Evolutionary conservation across 2,797 vertebrate genomes (phyloP).

Genomic region (Semaprochilodus insignis): DNA sequence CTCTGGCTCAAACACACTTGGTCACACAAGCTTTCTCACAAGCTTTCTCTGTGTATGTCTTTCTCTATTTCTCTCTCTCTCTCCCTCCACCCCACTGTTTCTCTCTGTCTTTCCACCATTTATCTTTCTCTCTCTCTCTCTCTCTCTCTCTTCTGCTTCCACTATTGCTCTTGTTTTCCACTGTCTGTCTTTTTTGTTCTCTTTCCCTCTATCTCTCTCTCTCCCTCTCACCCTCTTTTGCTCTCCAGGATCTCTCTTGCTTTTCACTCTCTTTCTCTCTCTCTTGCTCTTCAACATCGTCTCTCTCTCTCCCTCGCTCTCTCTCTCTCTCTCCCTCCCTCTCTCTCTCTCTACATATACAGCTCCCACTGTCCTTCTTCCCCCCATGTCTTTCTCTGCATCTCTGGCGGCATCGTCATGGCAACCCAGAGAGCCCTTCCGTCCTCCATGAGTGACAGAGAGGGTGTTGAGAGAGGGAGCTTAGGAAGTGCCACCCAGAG

Average conservation of each 20-base stretch:
- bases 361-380: constrained; percentile 21
- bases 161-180: constrained; percentile 33
- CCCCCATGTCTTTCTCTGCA: constrained; percentile 76
- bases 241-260: constrained; percentile 61
- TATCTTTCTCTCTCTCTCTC: constrained; percentile 72
- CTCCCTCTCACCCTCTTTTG: constrained; percentile 9
- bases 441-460: constrained; percentile 80
- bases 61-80: constrained; percentile 27
- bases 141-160: background rate
- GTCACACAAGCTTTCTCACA: constrained; percentile 72
- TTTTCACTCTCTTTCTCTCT: constrained; percentile 62
- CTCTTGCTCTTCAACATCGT: constrained; percentile 12
- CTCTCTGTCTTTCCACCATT: constrained; percentile 36
- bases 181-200: background rate
- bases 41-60: constrained; percentile 53
- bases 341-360: background rate
- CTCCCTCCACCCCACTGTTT: background rate
- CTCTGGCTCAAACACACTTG: constrained; percentile 80
- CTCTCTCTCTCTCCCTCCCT: constrained; percentile 35
- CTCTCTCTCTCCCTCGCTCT: background rate
- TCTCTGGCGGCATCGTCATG: constrained; percentile 82
- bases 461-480: constrained; percentile 66
- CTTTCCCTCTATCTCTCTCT: constrained; percentile 19
- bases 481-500: constrained; percentile 60
- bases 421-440: constrained; percentile 84